These are phyloP conservation scores for Thecophora atra DNA, from an alignment of 2,888 invertebrate species.

Conservation along the genomic window DNA sequence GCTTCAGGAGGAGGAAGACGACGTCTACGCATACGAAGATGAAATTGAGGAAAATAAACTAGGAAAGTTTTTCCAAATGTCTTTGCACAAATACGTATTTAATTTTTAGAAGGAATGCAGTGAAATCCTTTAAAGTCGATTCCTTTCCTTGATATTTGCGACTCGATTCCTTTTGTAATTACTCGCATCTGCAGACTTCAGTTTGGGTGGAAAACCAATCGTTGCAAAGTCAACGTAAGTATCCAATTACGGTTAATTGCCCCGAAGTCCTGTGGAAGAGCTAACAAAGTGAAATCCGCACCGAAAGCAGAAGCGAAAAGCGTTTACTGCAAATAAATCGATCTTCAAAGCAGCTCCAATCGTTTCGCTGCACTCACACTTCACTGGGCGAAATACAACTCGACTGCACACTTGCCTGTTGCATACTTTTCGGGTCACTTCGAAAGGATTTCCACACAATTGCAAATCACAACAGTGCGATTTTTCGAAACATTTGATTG, in stretches of 20 bases:
- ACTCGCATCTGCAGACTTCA: too few species aligned
- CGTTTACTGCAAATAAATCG: background rate
- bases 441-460: background rate
- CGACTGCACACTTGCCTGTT: constrained; percentile 54
- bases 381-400: constrained; percentile 50
- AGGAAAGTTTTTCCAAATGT: too few species aligned
- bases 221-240: constrained; percentile 23
- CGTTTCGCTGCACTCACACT: constrained; percentile 9
- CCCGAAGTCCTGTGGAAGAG: constrained; percentile 1
- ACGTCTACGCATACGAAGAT: background rate
- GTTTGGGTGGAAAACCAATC: background rate
- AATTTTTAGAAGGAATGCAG: too few species aligned
- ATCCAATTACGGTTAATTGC: constrained; percentile 38
- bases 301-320: background rate
- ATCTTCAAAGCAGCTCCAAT: constrained; percentile 19
- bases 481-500: too few species aligned
- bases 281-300: constrained; percentile 12
- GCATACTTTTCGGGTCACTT: constrained; percentile 20
- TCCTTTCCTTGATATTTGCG: too few species aligned
- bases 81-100: too few species aligned
- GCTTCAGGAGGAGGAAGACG: background rate
- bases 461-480: too few species aligned
- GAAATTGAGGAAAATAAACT: background rate
- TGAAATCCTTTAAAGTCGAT: too few species aligned
- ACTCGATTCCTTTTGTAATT: too few species aligned